Base-by-base conservation (phyloP, 92 coral and sea anemone genomes). In the Heliopora coerulea region DNA sequence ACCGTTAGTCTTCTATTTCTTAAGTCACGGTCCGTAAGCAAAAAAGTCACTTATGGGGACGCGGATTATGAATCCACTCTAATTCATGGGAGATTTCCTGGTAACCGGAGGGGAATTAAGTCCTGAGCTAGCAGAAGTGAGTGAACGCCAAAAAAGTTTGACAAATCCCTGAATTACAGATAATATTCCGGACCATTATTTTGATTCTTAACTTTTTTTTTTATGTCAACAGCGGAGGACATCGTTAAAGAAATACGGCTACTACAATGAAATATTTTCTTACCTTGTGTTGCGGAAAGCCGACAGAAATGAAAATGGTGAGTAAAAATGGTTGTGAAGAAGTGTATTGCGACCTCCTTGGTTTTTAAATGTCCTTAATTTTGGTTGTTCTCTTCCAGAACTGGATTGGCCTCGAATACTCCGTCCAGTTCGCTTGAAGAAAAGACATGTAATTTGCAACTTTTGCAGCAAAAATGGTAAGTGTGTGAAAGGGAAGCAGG, bases 401-500 rank as follows among this genome's bases (percentile, higher is more conserved):
- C 73, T 85, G 68, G 77, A 88, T 23, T 93, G 98, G 98, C 96
- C 98, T 3, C 68, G 98, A 64, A 83, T 93, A 46, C 76, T 93
- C 14, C 89, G 89, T 37, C 96, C 96, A 0, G 77, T 90, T 49
- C 87, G 82, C 41, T 49, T 80, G 65, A 83, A 88, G 74, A 85
- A 88, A 32, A 80, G 87, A 54, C 98, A 93, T 59, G 90, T 93
- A 14, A 84, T 93, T 60, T 93, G 98, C 82, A 88, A 86, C 65
- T 78, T 88, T 8, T 93, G 98, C 60, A 87, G 89, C 73, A 90
- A 91, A 74, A 83, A 83, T 56, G 98, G 98, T 93, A 70, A 72
- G 96, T 23, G 29, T n/a, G n/a, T n/a, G n/a, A n/a, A n/a, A n/a
- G n/a, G n/a, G n/a, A n/a, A n/a, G n/a, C n/a, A n/a, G n/a, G n/a